Base-by-base conservation (phyloP, 2,888 invertebrate species). In the Drosophila mayaguana region DNA sequence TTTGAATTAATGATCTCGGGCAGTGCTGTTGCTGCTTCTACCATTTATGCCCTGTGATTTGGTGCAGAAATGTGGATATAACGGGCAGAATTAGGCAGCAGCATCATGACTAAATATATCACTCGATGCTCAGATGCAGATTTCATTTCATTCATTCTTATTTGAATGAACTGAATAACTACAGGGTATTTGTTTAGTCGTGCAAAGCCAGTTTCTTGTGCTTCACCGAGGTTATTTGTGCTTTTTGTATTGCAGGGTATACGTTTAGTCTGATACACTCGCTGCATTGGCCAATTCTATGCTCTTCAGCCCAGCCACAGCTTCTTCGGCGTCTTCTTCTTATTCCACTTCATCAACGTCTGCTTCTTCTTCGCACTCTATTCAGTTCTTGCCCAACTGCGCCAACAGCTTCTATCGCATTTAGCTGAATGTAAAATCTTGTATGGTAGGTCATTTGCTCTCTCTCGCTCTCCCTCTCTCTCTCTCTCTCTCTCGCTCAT, bases 1-100 rank as follows among this genome's bases (percentile, higher is more conserved):
- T 87, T 87, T 88, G 84, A 84, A 87, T 88, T 88, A 87, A 88
- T 88, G 88, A 86, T 88, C 87, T 65, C 88, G 65, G 64, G 57
- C 77, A 73, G 69, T 61, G 73, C 63, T 66, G 40, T 53, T 62
- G 73, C 63, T 69, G 63, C 73, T 57, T 60, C 63, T 60, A 72
- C 40, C 56, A 48, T 42, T 43, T 28, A 66, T 73, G 64, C 77
- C 70, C 78, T 78, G 32, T 46, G 46, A 45, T 9, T 22, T 22
- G 7, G 18, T n/a, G 22, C n/a, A n/a, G 5, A 11, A 38, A 14
- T 14, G 18, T 0, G 50, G 6, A 20, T 20, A 18, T 7, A 28
- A 6, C 25, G 25, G 6, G 6, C 25, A 6, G 25, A 25, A 6
- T 5, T 25, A 6, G 25, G 25, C 1, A 25, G 5, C 25, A 6